Conservation (phyloP, 2,888 invertebrate species). For the Tolmerus cingulatus region DNA sequence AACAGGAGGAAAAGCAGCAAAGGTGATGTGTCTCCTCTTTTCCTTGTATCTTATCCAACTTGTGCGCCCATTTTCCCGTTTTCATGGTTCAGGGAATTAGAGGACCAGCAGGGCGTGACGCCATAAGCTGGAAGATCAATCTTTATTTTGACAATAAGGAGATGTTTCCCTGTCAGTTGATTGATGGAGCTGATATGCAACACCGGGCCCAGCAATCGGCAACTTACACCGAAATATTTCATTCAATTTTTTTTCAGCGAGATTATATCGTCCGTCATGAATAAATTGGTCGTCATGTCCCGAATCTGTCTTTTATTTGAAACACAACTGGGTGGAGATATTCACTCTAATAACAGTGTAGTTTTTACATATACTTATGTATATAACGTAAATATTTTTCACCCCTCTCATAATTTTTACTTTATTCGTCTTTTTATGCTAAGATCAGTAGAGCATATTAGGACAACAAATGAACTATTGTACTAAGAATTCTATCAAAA, state of each 20-base stretch:
- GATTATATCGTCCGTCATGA: neutral
- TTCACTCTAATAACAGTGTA: neutral
- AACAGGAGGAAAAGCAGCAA: neutral
- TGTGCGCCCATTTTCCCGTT: neutral
- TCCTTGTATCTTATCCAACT: neutral
- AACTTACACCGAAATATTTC: neutral
- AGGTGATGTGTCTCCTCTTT: neutral
- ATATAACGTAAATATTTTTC: too few species aligned
- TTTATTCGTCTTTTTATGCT: too few species aligned
- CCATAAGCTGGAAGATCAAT: constrained; percentile 15
- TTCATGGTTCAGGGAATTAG: constrained; percentile 27
- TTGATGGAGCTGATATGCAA: constrained; percentile 15
- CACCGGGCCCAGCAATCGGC: neutral
- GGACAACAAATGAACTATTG: too few species aligned
- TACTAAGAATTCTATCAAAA: too few species aligned
- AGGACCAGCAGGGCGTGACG: constrained; percentile 2
- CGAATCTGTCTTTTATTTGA: neutral
- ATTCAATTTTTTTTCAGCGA: neutral
- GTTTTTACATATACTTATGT: too few species aligned
- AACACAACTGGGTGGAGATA: neutral
- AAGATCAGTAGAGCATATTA: too few species aligned
- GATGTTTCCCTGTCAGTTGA: constrained; percentile 22
- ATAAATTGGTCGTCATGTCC: neutral
- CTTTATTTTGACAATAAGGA: constrained; percentile 27
- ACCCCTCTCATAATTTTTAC: too few species aligned